Base-by-base conservation (phyloP, 2,113 vertebrate species). In the Bufo bufo region DNA sequence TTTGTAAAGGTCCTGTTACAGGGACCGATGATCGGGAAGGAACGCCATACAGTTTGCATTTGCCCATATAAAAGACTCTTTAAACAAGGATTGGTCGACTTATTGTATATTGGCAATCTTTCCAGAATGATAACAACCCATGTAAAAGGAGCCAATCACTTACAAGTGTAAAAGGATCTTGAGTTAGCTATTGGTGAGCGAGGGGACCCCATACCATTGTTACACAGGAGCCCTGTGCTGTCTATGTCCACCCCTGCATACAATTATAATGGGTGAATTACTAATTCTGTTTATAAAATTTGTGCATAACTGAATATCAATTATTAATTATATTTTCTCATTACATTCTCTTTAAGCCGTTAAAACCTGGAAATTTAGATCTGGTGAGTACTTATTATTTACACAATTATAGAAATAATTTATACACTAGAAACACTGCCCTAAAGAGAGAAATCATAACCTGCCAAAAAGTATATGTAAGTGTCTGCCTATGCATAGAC, bases 331-430 rank as follows among this genome's bases (percentile, higher is more conserved):
- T 3, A 11, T 45, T 16, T 10, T 33, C 1, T 85, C 45, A 58
- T 54, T 82, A 11, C 56, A 12, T 61, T 82, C 5, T 75, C 4
- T 52, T 33, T n/a, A 54, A 88, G 86, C 86, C 86, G 23, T 45
- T 88, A 23, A 74, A 88, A 61, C 69, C 33, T 63, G 79, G 56
- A 71, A 82, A 33, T 83, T 58, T 69, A 6, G 71, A 45, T 12
- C 43, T 83, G 86, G 86, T 88, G 58, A 75, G 86, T 82, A 43
- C 23, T 66, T 66, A 3, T n/a, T 3, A 66, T 66, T 9, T 13
- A 58, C 12, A 65, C 63, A 33, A 33, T 33, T 33, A 1, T 33
- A 33, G 0, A 33, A 33, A 33, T 33, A 0, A 33, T 33, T 33
- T 33, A 33, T 33, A 33, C 33, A 33, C 33, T 33, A 33, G 33